Percentiles rank a stretch among this genome's conserved stretches.
Evolutionary conservation across 2,113 vertebrate species (phyloP).

Genomic region (Sinocyclocheilus anshuiensis): DNA sequence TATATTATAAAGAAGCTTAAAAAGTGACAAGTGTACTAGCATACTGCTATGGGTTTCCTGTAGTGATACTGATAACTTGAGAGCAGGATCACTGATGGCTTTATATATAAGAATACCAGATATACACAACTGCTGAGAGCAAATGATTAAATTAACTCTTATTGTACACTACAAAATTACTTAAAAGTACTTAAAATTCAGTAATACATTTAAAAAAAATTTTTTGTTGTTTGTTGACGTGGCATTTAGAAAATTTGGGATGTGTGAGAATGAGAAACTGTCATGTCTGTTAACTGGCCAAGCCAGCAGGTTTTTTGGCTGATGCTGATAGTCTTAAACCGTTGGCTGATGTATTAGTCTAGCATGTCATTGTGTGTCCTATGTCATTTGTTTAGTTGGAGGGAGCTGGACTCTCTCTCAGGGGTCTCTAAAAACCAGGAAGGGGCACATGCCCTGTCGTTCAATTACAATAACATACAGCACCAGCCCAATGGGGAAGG

Average conservation of each 20-base stretch:
- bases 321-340: background rate
- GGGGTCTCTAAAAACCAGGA: background rate
- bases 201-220: too few species aligned
- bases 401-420: slow-evolving; percentile 56
- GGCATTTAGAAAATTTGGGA: background rate
- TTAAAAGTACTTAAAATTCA: too few species aligned
- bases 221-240: background rate
- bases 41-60: background rate
- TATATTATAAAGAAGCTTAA: background rate
- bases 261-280: background rate
- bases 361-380: background rate
- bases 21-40: background rate
- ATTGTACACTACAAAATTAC: too few species aligned
- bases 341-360: background rate
- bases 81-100: background rate
- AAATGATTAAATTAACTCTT: background rate
- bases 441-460: background rate
- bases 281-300: background rate
- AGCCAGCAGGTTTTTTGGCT: background rate
- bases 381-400: slow-evolving; percentile 58
- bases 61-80: background rate
- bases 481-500: slow-evolving; percentile 15
- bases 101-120: too few species aligned
- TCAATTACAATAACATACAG: background rate
- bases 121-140: background rate